A percentile compares a stretch with the other conserved stretches of the same genome.
These are phyloP conservation scores for Saccostrea echinata DNA, from an alignment of 1,140 invertebrate genomes.

Conservation along the genomic window DNA sequence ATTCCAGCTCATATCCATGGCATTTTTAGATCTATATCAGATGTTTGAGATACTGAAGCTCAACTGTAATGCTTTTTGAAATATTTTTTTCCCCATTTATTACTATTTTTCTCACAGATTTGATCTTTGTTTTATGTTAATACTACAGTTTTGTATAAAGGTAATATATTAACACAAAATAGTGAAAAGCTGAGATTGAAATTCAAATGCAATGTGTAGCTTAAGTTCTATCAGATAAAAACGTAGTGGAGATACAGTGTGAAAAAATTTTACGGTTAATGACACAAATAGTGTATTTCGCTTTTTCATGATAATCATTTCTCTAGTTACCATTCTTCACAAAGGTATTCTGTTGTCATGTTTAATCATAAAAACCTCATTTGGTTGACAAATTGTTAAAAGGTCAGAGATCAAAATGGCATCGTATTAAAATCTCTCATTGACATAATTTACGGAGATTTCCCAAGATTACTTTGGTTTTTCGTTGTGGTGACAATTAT, in stretches of 20 bases:
- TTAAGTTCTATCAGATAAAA: background rate
- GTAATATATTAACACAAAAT: no score
- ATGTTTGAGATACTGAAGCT: no score
- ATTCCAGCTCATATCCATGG: no score
- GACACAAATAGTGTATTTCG: background rate
- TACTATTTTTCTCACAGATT: no score
- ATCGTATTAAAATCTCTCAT: constrained; percentile 17
- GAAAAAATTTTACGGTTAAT: background rate
- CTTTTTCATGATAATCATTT: background rate
- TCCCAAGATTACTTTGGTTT: background rate
- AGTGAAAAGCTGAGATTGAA: no score
- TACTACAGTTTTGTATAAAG: no score
- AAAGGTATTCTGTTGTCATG: background rate
- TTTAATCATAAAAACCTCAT: background rate
- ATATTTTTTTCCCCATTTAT: no score
- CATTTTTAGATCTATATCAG: no score
- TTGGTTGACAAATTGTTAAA: constrained; percentile 30
- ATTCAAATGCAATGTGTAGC: background rate
- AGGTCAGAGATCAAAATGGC: constrained; percentile 1
- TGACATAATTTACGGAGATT: constrained; percentile 21
- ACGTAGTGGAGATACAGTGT: background rate
- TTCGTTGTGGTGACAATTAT: background rate
- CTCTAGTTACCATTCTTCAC: background rate
- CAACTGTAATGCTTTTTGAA: no score
- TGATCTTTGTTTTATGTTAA: no score